Conservation (phyloP, 2,888 invertebrate species). For the Aleiodes testaceus region DNA sequence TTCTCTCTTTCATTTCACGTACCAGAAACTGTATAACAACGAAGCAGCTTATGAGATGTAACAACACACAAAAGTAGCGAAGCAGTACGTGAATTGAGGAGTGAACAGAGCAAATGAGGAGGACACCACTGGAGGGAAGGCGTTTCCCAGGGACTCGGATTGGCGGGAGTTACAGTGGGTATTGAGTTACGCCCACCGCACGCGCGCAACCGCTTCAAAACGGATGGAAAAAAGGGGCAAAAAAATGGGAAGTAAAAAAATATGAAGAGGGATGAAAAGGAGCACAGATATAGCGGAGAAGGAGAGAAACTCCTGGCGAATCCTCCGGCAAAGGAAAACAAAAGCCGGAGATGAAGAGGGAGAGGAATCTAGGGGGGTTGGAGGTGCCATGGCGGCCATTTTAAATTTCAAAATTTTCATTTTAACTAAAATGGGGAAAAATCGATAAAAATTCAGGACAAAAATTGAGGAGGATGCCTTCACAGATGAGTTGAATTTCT, state of each 20-base stretch:
- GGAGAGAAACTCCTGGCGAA: slow-evolving; percentile 37
- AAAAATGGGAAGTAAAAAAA: slow-evolving; percentile 8
- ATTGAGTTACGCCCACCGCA: slow-evolving; percentile 62
- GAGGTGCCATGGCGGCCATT: slow-evolving; percentile 30
- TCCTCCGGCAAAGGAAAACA: slow-evolving; percentile 32
- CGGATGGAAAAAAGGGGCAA: slow-evolving; percentile 19
- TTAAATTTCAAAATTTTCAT: slow-evolving; percentile 12
- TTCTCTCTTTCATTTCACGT: slow-evolving; percentile 2
- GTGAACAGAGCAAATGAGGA: slow-evolving; percentile 14
- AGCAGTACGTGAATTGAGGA: slow-evolving; percentile 10
- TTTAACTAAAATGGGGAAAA: background rate
- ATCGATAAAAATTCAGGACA: background rate
- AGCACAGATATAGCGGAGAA: slow-evolving; percentile 24
- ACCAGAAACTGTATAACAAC: background rate
- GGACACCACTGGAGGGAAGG: slow-evolving; percentile 37
- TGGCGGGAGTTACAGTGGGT: slow-evolving; percentile 60
- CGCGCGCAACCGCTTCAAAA: slow-evolving; percentile 58
- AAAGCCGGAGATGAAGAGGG: slow-evolving; percentile 30
- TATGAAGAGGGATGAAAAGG: slow-evolving; percentile 19
- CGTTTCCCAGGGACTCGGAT: slow-evolving; percentile 56
- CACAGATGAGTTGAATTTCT: too few species aligned
- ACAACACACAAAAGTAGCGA: slow-evolving; percentile 29
- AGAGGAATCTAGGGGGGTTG: slow-evolving; percentile 23
- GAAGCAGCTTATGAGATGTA: slow-evolving; percentile 26
- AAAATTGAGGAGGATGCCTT: background rate